A percentile compares a stretch with the other conserved stretches of the same genome.
phyloP scores from a whole-genome alignment of 1,140 invertebrate species.

The Eriosoma lanigerum region DNA sequence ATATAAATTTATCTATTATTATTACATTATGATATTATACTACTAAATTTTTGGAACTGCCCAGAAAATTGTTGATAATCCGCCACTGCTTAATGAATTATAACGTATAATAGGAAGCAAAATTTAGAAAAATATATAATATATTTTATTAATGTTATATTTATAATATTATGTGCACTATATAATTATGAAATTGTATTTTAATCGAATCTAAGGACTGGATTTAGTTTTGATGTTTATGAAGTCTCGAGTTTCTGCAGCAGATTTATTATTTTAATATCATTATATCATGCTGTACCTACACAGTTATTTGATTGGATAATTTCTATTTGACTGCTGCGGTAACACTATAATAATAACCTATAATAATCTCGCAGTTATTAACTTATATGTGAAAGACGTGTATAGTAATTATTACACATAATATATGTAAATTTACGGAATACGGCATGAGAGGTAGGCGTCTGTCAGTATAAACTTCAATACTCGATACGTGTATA shows the following conservation, averaged over 20 bases:
- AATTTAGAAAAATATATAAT: too few relatives aligned
- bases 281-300: too few relatives aligned
- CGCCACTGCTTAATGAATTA: too few relatives aligned
- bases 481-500: background rate
- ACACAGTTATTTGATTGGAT: background rate
- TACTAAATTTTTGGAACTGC: too few relatives aligned
- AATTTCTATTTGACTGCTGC: background rate
- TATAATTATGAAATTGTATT: too few relatives aligned
- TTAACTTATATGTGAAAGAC: background rate
- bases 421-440: background rate
- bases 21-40: too few relatives aligned
- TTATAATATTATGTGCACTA: too few relatives aligned
- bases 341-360: background rate
- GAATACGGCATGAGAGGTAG: background rate
- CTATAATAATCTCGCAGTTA: background rate
- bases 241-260: constrained; percentile 7
- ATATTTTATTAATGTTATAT: background rate
- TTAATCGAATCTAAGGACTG: background rate
- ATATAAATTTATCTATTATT: too few relatives aligned
- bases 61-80: too few relatives aligned
- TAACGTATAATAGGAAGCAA: too few relatives aligned
- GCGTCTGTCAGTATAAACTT: background rate
- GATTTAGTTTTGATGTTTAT: background rate
- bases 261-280: too few relatives aligned
- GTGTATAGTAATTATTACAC: background rate